phyloP scores from a whole-genome alignment of 1,140 invertebrate species.

The Helicoverpa armigera region DNA sequence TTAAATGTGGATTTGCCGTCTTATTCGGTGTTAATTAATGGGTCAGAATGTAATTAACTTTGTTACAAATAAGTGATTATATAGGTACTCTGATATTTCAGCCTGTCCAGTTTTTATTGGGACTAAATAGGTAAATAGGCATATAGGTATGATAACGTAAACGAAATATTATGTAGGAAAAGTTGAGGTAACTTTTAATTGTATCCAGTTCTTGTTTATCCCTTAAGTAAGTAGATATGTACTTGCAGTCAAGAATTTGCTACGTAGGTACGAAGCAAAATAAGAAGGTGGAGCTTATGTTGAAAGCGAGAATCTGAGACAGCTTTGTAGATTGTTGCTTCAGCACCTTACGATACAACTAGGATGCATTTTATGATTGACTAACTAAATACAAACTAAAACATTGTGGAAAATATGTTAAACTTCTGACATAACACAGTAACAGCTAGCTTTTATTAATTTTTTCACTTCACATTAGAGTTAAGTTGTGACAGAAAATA shows the following conservation, averaged over 20 bases:
- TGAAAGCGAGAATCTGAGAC: neutral
- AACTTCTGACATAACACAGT: no score
- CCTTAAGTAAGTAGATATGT: neutral
- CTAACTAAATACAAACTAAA: no score
- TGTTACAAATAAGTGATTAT: neutral
- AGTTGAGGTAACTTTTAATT: conserved; percentile 19
- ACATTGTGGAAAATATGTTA: no score
- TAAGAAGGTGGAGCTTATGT: neutral
- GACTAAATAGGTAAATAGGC: neutral
- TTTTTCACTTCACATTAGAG: no score
- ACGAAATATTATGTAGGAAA: neutral
- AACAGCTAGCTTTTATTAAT: no score
- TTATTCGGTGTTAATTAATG: neutral
- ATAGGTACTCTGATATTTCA: neutral
- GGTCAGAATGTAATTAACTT: neutral
- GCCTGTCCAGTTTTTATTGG: neutral
- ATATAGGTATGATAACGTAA: neutral
- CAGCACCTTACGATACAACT: neutral
- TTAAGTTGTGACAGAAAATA: no score
- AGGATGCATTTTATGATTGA: no score
- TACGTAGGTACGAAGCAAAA: neutral
- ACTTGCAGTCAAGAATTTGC: neutral
- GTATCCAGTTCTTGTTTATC: conserved; percentile 1
- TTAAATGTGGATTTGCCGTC: neutral
- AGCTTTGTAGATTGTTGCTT: conserved; percentile 34